Conservation (phyloP, 92 coral and sea anemone genomes). For the Plumapathes pennacea region DNA sequence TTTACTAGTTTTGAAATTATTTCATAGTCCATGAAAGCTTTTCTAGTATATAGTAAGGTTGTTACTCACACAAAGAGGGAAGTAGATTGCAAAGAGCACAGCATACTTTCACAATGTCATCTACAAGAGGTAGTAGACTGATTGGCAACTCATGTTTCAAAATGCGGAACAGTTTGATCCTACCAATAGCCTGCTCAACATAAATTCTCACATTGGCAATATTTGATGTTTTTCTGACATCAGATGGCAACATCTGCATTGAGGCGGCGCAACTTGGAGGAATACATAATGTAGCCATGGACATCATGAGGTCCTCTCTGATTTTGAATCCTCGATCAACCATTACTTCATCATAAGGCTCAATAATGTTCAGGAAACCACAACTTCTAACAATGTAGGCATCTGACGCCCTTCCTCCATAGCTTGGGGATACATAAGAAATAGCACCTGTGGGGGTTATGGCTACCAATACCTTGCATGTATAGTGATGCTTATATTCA, state of each 20-base stretch:
- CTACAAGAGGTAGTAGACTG: conserved; percentile 42
- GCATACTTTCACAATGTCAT: conserved; percentile 64
- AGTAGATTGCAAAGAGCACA: conserved; percentile 55
- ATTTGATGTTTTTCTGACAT: conserved; percentile 64
- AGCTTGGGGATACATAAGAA: conserved; percentile 50
- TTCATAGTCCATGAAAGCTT: too few relatives aligned
- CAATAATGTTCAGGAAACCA: conserved; percentile 54
- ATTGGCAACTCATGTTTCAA: conserved; percentile 62
- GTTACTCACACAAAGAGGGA: conserved; percentile 37
- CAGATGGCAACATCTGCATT: conserved; percentile 62
- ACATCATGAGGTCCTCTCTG: conserved; percentile 58
- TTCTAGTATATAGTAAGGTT: too few relatives aligned
- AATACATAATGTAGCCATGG: conserved; percentile 54
- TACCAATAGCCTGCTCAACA: conserved; percentile 67
- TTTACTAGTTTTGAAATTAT: too few relatives aligned
- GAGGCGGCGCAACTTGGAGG: conserved; percentile 59
- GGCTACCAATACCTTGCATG: conserved; percentile 56
- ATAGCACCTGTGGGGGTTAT: conserved; percentile 63
- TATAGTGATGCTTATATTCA: conserved; percentile 67
- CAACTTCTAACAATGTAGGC: conserved; percentile 48
- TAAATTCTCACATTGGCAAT: conserved; percentile 71
- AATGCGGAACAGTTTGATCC: conserved; percentile 45
- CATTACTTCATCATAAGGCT: conserved; percentile 68
- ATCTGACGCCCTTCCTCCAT: conserved; percentile 76
- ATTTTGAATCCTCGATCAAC: conserved; percentile 76